These are phyloP conservation scores for Aphelenchoides fujianensis DNA, from an alignment of 1,140 invertebrate species.

Conservation along the genomic window DNA sequence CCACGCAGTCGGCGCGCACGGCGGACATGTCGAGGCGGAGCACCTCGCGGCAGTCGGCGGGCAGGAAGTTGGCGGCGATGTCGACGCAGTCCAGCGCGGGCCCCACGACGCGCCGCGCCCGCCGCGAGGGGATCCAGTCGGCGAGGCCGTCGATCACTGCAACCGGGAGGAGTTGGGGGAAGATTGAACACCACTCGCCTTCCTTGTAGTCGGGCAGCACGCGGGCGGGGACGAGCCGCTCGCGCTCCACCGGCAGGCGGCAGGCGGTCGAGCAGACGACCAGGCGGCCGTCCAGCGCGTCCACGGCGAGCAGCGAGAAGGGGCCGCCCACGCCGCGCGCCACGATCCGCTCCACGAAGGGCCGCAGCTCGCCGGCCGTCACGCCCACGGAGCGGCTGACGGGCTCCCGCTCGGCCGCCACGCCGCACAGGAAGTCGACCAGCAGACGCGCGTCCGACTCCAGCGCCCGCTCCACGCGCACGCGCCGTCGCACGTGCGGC, in stretches of 20 bases:
- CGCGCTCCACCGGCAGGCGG: neutral
- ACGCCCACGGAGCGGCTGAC: neutral
- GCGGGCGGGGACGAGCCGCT: neutral
- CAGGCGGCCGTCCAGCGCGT: neutral
- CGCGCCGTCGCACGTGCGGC: neutral
- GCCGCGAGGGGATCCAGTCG: conserved; percentile 4
- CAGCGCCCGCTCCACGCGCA: neutral
- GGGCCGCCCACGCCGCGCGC: neutral
- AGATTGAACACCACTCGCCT: too few species aligned
- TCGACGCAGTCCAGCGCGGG: neutral
- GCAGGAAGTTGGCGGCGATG: neutral
- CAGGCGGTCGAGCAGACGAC: neutral
- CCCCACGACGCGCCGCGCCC: neutral
- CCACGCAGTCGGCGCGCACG: neutral
- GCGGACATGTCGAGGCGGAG: neutral
- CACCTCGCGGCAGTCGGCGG: neutral
- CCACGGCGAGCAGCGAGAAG: neutral
- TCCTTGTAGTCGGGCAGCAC: neutral
- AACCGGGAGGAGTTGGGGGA: too few species aligned
- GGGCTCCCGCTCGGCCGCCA: neutral
- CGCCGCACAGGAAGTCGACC: neutral
- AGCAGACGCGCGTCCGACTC: neutral
- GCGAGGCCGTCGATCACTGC: conserved; percentile 7
- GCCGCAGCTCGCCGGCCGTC: neutral
- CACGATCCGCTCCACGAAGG: neutral